Evolutionary conservation across 2,888 invertebrate species (phyloP).

Genomic region (Elysia crispata): DNA sequence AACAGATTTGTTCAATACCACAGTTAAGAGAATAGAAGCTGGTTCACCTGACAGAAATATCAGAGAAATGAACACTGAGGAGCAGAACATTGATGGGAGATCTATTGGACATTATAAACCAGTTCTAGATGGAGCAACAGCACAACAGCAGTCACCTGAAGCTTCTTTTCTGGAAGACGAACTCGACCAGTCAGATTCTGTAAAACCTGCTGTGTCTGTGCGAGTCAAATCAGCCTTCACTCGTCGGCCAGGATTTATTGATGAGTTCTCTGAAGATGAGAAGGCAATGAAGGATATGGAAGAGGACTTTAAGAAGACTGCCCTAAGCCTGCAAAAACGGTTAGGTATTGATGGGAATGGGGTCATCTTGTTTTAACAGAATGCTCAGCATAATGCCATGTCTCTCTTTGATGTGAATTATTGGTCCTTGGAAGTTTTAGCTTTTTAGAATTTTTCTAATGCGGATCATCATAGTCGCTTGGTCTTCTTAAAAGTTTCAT

Average conservation of each 20-base stretch:
- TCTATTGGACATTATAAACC: background rate
- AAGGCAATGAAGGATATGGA: slow-evolving; percentile 65
- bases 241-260: slow-evolving; percentile 61
- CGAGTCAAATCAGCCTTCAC: slow-evolving; percentile 50
- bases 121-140: background rate
- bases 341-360: slow-evolving; percentile 64
- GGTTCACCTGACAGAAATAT: background rate
- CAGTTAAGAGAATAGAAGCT: background rate
- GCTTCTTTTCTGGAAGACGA: background rate
- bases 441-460: too few relatives aligned
- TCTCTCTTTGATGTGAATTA: too few relatives aligned
- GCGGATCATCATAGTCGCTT: too few relatives aligned
- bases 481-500: too few relatives aligned
- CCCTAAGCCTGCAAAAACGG: slow-evolving; percentile 65
- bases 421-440: too few relatives aligned
- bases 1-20: slow-evolving; percentile 35
- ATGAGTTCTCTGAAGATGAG: slow-evolving; percentile 66
- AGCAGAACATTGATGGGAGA: background rate
- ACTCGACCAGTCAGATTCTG: background rate
- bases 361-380: slow-evolving; percentile 50
- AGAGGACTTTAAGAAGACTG: slow-evolving; percentile 63
- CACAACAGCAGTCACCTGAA: background rate
- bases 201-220: slow-evolving; percentile 56
- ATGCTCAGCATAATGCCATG: too few relatives aligned
- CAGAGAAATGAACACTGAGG: too few relatives aligned